phyloP scores from a whole-genome alignment of 2,797 vertebrate species.

The Pachyuromys duprasi region DNA sequence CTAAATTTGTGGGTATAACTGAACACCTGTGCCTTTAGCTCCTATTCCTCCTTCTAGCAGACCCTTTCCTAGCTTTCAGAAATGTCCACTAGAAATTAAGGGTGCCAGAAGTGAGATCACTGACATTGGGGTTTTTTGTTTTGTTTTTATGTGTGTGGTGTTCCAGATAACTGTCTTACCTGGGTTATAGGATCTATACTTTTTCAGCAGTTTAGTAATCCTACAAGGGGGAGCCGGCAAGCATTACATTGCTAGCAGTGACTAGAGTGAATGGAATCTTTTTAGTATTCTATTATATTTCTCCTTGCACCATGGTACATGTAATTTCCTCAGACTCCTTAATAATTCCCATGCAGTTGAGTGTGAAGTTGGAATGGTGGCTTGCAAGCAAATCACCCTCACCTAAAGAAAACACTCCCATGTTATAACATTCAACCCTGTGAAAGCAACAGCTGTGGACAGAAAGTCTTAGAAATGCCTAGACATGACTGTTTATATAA shows the following conservation, averaged over 20 bases:
- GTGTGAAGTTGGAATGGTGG: constrained; percentile 59
- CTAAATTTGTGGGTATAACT: too few species aligned
- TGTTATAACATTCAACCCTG: constrained; percentile 74
- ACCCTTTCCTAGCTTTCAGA: neutral
- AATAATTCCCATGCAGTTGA: constrained; percentile 76
- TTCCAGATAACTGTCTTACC: neutral
- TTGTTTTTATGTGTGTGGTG: neutral
- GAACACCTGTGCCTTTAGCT: neutral
- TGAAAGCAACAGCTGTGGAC: constrained; percentile 72
- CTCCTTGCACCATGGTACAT: neutral
- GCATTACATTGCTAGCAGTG: neutral
- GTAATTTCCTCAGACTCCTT: constrained; percentile 56
- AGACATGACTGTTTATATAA: neutral
- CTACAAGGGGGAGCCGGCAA: neutral
- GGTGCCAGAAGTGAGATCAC: neutral
- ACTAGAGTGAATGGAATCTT: constrained; percentile 28
- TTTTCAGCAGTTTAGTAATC: neutral
- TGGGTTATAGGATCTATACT: neutral
- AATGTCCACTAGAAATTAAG: neutral
- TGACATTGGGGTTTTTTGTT: neutral
- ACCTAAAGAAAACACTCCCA: constrained; percentile 81
- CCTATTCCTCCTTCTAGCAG: neutral
- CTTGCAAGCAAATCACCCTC: constrained; percentile 72
- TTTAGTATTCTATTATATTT: neutral
- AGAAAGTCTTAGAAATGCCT: constrained; percentile 55